Evolutionary conservation across 35 echinoderm and acorn worm species (phyloP).

Genomic region (Ptychodera flava): DNA sequence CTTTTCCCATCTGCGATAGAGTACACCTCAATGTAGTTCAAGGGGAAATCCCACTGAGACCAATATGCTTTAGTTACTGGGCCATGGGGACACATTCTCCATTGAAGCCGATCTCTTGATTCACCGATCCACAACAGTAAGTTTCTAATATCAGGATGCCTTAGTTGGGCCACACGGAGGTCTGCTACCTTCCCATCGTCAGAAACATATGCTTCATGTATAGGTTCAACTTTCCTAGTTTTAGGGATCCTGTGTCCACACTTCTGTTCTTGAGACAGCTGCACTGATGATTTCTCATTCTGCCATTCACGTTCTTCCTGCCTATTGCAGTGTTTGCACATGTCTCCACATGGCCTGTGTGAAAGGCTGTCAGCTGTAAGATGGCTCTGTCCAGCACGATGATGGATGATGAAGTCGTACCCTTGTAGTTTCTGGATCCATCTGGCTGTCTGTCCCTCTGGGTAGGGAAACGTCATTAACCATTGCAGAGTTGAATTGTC

Average conservation of each 20-base stretch:
- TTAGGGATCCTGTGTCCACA: not conserved
- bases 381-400: slow-evolving; percentile 34
- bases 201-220: not conserved
- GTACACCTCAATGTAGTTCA: not conserved
- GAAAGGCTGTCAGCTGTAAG: slow-evolving; percentile 59
- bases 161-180: slow-evolving; percentile 9
- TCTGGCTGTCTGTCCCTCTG: slow-evolving; percentile 42
- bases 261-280: not conserved
- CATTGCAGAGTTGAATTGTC: not conserved
- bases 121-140: not conserved
- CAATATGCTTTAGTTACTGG: not conserved
- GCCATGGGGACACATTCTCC: not conserved
- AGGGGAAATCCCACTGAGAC: not conserved
- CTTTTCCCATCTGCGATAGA: slow-evolving; percentile 46
- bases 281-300: not conserved
- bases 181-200: not conserved
- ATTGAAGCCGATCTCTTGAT: not conserved
- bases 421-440: slow-evolving; percentile 46
- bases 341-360: slow-evolving; percentile 35
- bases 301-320: not conserved
- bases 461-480: slow-evolving; percentile 40
- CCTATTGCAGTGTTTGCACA: not conserved
- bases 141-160: not conserved
- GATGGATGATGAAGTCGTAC: slow-evolving; percentile 51
- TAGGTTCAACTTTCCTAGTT: slow-evolving; percentile 11